A percentile compares a stretch with the other conserved stretches of the same genome.
These are phyloP conservation scores for Nothocercus nigrocapillus DNA, from an alignment of 2,113 vertebrate species.

Conservation along the genomic window DNA sequence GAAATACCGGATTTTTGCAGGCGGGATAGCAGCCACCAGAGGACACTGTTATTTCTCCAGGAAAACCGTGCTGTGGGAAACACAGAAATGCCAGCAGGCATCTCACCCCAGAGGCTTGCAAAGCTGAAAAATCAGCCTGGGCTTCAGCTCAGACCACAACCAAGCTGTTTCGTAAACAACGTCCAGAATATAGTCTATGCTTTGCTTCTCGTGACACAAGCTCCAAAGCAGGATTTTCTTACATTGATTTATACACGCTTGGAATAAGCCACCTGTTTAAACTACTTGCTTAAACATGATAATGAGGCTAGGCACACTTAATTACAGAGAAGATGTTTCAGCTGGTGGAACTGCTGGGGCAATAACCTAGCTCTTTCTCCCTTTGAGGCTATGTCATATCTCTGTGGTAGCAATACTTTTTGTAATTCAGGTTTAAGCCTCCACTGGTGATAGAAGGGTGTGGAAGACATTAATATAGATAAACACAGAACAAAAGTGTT, in stretches of 20 bases:
- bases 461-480: not conserved
- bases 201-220: not conserved
- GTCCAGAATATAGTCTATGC: not conserved
- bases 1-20: not conserved
- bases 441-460: not conserved
- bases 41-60: constrained; percentile 20
- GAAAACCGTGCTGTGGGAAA: not conserved
- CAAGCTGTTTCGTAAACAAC: not conserved
- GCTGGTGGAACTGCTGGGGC: not conserved
- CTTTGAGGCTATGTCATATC: not conserved
- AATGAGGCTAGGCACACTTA: not conserved
- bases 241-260: not conserved
- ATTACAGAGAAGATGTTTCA: not conserved
- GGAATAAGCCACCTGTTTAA: not conserved
- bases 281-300: not conserved
- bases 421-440: not conserved
- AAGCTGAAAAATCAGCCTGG: not conserved
- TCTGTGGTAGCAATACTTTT: not conserved
- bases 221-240: not conserved
- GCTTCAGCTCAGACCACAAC: not conserved
- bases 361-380: not conserved
- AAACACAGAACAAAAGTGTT: not conserved
- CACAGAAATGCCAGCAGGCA: not conserved
- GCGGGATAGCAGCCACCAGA: constrained; percentile 16
- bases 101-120: not conserved